phyloP scores from a whole-genome alignment of 1,140 invertebrate species.

The Eurosta solidaginis region DNA sequence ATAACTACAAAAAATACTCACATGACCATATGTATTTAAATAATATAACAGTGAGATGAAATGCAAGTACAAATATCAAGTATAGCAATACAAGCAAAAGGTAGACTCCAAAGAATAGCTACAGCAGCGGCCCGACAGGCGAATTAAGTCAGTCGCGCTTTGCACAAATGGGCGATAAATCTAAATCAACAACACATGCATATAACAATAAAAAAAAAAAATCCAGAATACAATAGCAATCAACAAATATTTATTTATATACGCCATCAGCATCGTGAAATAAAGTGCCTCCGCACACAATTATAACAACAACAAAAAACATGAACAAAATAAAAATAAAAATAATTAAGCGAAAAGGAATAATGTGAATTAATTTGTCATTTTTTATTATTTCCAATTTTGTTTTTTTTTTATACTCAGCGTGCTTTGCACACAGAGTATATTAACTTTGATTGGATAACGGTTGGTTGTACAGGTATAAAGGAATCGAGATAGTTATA shows the following conservation, averaged over 20 bases:
- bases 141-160: not conserved
- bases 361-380: constrained; percentile 6
- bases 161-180: constrained; percentile 11
- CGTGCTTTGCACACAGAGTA: no score
- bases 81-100: not conserved
- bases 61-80: not conserved
- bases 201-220: not conserved
- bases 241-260: not conserved
- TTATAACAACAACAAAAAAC: no score
- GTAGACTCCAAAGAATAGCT: not conserved
- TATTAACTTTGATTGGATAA: no score
- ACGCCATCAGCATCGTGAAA: not conserved
- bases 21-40: not conserved
- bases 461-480: no score
- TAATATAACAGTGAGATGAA: not conserved
- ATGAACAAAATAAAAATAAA: not conserved
- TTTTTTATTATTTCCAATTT: not conserved
- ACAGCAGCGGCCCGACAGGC: not conserved
- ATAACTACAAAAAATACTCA: not conserved
- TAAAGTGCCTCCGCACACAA: not conserved
- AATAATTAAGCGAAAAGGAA: not conserved
- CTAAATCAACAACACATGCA: constrained; percentile 11
- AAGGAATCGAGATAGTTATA: no score
- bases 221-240: constrained; percentile 15
- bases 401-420: not conserved